These are phyloP conservation scores for Pagetopsis macropterus DNA, from an alignment of 2,797 vertebrate species.

Conservation along the genomic window DNA sequence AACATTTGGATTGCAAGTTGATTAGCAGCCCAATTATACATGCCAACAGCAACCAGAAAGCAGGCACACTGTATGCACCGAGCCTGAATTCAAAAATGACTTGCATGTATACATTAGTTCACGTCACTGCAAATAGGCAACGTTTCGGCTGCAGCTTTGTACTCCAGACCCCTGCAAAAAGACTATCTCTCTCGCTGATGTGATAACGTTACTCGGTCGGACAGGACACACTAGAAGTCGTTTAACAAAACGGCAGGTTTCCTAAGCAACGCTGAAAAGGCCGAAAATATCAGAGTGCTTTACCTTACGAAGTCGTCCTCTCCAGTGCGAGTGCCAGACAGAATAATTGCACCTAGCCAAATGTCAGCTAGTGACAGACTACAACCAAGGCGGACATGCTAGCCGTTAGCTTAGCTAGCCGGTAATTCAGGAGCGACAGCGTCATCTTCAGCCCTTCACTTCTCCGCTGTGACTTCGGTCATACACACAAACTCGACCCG, in stretches of 20 bases:
- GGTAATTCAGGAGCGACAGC: constrained; percentile 81
- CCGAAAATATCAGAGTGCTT: constrained; percentile 39
- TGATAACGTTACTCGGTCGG: constrained; percentile 70
- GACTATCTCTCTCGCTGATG: constrained; percentile 54
- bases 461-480: constrained; percentile 61
- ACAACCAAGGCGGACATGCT: constrained; percentile 80
- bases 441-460: constrained; percentile 78
- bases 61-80: constrained; percentile 50
- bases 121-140: constrained; percentile 43
- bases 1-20: constrained; percentile 75
- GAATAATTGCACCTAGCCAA: constrained; percentile 65
- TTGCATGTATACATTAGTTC: constrained; percentile 51
- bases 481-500: constrained; percentile 50
- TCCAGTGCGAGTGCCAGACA: constrained; percentile 55
- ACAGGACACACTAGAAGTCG: constrained; percentile 62
- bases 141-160: constrained; percentile 64
- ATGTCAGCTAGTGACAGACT: constrained; percentile 77
- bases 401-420: constrained; percentile 80
- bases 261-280: constrained; percentile 25
- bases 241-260: constrained; percentile 31
- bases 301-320: constrained; percentile 72
- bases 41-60: constrained; percentile 58
- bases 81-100: constrained; percentile 40
- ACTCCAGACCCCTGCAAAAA: constrained; percentile 68
- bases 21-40: constrained; percentile 76